Conservation (phyloP, 2,888 invertebrate genomes). For the Amblyjoppa fuscipennis region DNA sequence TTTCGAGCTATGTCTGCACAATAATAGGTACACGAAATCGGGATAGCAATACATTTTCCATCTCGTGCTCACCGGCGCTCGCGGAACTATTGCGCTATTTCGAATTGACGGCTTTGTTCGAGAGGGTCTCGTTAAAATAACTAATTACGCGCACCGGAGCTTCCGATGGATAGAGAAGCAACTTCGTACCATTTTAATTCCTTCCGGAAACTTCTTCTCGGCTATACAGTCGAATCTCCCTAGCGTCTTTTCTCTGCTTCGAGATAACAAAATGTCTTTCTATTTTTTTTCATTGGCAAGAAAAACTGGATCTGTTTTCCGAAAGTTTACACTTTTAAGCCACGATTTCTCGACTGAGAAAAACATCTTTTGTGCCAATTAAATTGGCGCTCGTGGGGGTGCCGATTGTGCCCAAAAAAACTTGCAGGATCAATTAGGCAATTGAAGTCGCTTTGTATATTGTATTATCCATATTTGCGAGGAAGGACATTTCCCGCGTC, state of each 20-base stretch:
- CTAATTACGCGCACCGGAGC: neutral
- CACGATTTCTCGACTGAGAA: neutral
- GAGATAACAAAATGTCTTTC: neutral
- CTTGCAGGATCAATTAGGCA: neutral
- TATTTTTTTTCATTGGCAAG: neutral
- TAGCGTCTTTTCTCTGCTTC: neutral
- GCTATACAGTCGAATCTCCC: neutral
- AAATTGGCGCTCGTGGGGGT: neutral
- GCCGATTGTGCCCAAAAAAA: neutral
- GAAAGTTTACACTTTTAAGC: neutral
- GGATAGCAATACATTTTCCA: conserved; percentile 9
- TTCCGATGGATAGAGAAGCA: neutral
- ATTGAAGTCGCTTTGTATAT: neutral
- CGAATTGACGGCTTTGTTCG: neutral
- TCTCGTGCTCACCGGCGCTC: neutral
- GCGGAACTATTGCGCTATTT: neutral
- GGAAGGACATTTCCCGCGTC: neutral
- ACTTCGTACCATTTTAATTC: neutral
- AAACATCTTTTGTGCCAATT: neutral
- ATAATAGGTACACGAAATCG: conserved; percentile 3
- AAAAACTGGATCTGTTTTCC: neutral
- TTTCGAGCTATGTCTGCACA: neutral
- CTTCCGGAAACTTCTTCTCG: neutral
- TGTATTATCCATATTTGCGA: neutral
- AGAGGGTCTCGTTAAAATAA: neutral